A percentile compares a stretch with the other conserved stretches of the same genome.
Conservation (phyloP, 1,140 invertebrate genomes). For the Agraylea sexmaculata region DNA sequence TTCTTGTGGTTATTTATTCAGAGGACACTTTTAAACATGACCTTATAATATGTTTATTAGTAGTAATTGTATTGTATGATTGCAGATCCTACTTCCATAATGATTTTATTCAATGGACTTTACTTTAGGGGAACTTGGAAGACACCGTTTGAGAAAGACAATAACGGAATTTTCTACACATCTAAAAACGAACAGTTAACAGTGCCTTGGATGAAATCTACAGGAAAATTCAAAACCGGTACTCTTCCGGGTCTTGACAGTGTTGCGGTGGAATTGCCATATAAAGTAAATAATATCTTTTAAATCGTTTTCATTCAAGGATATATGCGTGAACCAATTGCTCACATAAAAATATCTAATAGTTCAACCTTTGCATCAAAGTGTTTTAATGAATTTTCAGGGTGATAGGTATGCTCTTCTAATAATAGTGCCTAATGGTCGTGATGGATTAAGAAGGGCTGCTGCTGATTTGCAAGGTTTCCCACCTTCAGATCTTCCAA, state of each 20-base stretch:
- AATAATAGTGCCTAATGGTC: constrained; percentile 39
- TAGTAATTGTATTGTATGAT: constrained; percentile 1
- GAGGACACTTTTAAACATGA: too few species aligned
- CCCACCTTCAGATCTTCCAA: constrained; percentile 31
- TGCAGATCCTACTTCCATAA: constrained; percentile 26
- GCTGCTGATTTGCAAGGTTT: constrained; percentile 33
- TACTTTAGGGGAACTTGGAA: constrained; percentile 47
- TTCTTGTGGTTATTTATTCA: too few species aligned
- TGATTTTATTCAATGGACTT: constrained; percentile 52
- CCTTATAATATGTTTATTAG: too few species aligned
- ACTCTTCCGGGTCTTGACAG: constrained; percentile 42
- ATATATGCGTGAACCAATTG: too few species aligned
- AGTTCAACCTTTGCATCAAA: neutral
- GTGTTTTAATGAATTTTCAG: constrained; percentile 24
- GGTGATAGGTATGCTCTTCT: constrained; percentile 42
- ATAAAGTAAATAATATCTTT: constrained; percentile 33
- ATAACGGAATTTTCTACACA: constrained; percentile 41
- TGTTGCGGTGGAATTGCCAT: constrained; percentile 44
- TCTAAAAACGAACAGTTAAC: constrained; percentile 42
- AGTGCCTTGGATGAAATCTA: constrained; percentile 42
- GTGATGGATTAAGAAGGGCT: constrained; percentile 38
- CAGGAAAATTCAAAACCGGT: constrained; percentile 39
- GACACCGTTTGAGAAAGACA: constrained; percentile 35
- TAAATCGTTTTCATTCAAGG: neutral
- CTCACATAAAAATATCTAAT: neutral